Conservation (phyloP, 2,797 vertebrate species). For the Rhinichthys osculus region DNA sequence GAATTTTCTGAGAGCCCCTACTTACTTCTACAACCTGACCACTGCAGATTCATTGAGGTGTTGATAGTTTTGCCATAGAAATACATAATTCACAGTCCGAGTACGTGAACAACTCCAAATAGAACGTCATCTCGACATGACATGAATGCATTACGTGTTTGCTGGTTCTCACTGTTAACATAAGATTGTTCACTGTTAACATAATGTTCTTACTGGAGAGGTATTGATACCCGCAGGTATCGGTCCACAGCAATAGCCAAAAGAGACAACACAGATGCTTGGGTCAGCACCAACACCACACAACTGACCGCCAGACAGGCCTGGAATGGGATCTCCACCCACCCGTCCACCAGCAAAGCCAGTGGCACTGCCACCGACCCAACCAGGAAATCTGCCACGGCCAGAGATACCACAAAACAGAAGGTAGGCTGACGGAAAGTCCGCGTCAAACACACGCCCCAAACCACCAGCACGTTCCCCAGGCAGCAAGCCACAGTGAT, state of each 20-base stretch:
- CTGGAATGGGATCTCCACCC: constrained; percentile 69
- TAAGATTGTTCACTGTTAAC: too few relatives aligned
- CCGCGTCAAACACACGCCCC: constrained; percentile 75
- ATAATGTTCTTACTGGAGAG: constrained; percentile 74
- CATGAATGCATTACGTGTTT: neutral
- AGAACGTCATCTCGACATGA: neutral
- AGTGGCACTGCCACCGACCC: constrained; percentile 84
- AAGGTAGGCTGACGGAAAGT: constrained; percentile 79
- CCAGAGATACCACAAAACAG: constrained; percentile 85
- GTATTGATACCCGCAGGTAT: constrained; percentile 83
- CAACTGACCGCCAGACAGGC: constrained; percentile 85
- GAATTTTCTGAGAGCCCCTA: neutral
- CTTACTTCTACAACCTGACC: neutral
- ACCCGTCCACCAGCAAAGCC: constrained; percentile 80
- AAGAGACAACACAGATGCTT: constrained; percentile 85
- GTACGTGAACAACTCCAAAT: neutral
- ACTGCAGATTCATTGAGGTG: too few relatives aligned
- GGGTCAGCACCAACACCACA: constrained; percentile 80
- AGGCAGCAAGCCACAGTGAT: constrained; percentile 72
- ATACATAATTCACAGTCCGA: neutral
- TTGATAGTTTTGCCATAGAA: neutral
- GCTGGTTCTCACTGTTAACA: neutral
- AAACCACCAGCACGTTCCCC: constrained; percentile 85
- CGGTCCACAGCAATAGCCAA: constrained; percentile 87
- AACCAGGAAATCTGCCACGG: constrained; percentile 84